Evolutionary conservation across 1,140 invertebrate species (phyloP), one percentile per base, ranked within the genome.

Genomic region (Hylaeus anthracinus): DNA sequence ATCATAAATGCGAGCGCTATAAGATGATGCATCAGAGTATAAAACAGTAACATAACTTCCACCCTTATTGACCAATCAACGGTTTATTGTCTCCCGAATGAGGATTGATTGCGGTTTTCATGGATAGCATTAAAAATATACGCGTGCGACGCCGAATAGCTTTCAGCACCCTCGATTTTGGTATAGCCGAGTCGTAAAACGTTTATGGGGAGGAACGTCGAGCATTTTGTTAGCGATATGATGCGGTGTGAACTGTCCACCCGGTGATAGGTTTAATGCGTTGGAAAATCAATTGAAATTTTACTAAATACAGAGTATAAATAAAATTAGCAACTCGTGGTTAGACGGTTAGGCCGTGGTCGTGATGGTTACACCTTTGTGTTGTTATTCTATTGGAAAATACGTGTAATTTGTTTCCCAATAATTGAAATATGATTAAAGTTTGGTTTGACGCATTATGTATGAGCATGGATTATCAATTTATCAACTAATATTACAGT

Each of bases 41-140:
- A 2, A 45, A 37, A 72, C 39, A 14, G 6, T 3, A 15, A 4
- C 15, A 26, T 14, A 41, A 51, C 63, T 64, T 61, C 48, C 14
- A 3, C 39, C 39, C n/a, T n/a, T n/a, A 53, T 41, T 12, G 37
- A 10, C 41, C 60, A 63, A 53, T 63, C 45, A 64, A 64, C 65
- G 45, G 65, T 67, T 67, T 53, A 67, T 45, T 6, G 45, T 63
- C 37, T 12, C 37, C 51, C 9, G 14, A 63, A 6, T 41, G 45
- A n/a, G 15, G 45, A 73, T 41, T 63, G 72, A 73, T 73, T 53
- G 61, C 37, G 10, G 8, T 37, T 9, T 12, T 39, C 37, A 37
- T 39, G 48, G 26, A 5, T 14, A 15, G 37, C 39, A 55, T 53
- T 74, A 74, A 43, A 55, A 74, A 53, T 74, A 55, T 10, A 65